Evolutionary conservation across 2,888 invertebrate genomes (phyloP), one percentile per base, ranked within the genome.

Genomic region (Epinotia ramella): DNA sequence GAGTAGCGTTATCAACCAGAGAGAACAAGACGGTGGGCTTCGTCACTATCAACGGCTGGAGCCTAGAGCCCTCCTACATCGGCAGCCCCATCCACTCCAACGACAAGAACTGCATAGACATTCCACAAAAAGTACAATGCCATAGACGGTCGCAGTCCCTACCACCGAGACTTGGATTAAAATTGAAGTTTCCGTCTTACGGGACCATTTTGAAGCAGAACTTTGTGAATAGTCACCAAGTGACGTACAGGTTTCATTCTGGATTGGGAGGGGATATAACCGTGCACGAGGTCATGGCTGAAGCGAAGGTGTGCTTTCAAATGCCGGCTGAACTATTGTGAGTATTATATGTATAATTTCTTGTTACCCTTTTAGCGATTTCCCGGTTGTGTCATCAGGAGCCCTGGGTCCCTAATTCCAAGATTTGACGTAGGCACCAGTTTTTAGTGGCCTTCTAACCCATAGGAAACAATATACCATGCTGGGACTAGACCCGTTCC

Each of bases 201-300:
- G 96, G 97, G 6, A 96, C 96, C 81, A 83, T 96, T 64, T 90
- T 97, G 77, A 96, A 96, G 81, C 95, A 96, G 77, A 95, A 97
- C 68, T 97, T 97, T 84, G 95, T 97, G 46, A 97, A 98, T 88
- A 96, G 98, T 57, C 90, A 95, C 84, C 94, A 96, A 87, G 96
- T 96, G 78, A 96, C 97, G 6, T 98, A 97, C 88, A 96, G 98
- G 72, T 97, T 99, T 88, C 98, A 98, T 88, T 98, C 99, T 0
- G 98, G 98, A 0, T 94, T 98, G 40, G 98, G 98, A 0, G 98
- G 98, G 1, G 98, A 99, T 88, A 98, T 99, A 69, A 97, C 97
- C 79, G 98, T 99, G 3, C 97, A 98, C 84, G 99, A 99, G 90
- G 96, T 97, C 67, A 97, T 99, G 97, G 97, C 98, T 0, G 99